Base-by-base conservation (phyloP, 2,113 vertebrate species). In the Leucopternis melanops region DNA sequence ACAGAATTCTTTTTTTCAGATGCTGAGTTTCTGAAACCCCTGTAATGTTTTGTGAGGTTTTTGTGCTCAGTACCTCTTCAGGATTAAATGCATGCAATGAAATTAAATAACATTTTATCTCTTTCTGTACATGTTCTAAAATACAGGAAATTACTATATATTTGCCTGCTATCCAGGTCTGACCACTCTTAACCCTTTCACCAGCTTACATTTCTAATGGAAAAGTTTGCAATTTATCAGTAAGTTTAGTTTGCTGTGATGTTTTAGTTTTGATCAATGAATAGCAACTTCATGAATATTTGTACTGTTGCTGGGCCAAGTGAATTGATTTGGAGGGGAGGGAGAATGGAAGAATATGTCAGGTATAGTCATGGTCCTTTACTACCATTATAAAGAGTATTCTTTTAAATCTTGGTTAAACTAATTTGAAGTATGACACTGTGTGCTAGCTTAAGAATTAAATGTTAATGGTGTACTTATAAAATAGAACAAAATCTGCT, bases 161-260 rank as follows among this genome's bases (percentile, higher is more conserved):
- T 69, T 92, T 96, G 44, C 84, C 82, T 95, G 86, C 78, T 81
- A 11, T 44, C 92, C 55, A 81, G 88, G 50, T 97, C 96, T 95
- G 92, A 95, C 95, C 90, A n/a, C 95, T 97, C 98, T 98, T 94
- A 98, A 97, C 98, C 98, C 98, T 99, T 98, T 98, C 98, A 98
- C 98, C 98, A 99, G 99, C 98, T 98, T 98, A 97, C 99, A 97
- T 98, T 98, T 98, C 98, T 98, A 98, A 98, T 97, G 98, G 98
- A 97, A 98, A 98, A 91, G 78, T 97, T 98, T 97, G 97, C 96
- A 97, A n/a, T 97, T 95, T 96, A 92, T 98, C 99, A 98, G 99
- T 99, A 99, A 99, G 99, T 99, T 92, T 96, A 97, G 88, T 97
- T 98, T 98, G 98, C 95, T 97, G 97, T 98, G 97, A 18, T 94